phyloP scores from a whole-genome alignment of 2,797 vertebrate species.

The Chanos chanos region DNA sequence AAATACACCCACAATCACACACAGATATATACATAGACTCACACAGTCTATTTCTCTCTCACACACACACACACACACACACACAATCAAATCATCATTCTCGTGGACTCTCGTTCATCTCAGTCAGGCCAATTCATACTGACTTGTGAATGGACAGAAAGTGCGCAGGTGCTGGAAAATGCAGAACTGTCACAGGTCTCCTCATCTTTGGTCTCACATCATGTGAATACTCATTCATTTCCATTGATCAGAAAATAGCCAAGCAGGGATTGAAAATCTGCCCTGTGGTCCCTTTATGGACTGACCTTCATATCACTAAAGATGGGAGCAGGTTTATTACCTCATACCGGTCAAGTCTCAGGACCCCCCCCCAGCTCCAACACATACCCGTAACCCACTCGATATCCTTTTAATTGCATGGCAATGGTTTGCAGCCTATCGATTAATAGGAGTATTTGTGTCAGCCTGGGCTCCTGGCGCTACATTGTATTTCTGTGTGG shows the following conservation, averaged over 20 bases:
- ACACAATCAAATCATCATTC: neutral
- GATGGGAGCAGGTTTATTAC: slow-evolving; percentile 57
- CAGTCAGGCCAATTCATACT: slow-evolving; percentile 2
- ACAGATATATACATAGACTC: neutral
- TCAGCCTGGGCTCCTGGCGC: slow-evolving; percentile 52
- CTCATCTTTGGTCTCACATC: neutral
- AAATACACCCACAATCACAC: slow-evolving; percentile 13
- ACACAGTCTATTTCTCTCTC: neutral
- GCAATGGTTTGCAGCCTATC: slow-evolving; percentile 72
- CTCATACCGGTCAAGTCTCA: slow-evolving; percentile 55
- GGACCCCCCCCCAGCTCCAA: slow-evolving; percentile 35
- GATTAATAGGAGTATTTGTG: slow-evolving; percentile 77
- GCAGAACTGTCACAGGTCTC: slow-evolving; percentile 4
- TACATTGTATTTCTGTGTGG: slow-evolving; percentile 76
- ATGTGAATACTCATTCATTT: slow-evolving; percentile 54
- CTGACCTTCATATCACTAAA: slow-evolving; percentile 60
- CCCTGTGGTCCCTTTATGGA: slow-evolving; percentile 66
- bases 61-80: neutral
- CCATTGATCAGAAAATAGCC: slow-evolving; percentile 66
- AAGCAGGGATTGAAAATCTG: slow-evolving; percentile 55
- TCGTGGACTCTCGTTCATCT: neutral
- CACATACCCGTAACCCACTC: slow-evolving; percentile 48
- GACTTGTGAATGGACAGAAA: too few species aligned
- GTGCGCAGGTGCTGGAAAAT: slow-evolving; percentile 20
- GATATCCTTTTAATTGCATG: slow-evolving; percentile 76